Evolutionary conservation across 2,113 vertebrate genomes (phyloP).

Genomic region (Onychostruthus taczanowskii): DNA sequence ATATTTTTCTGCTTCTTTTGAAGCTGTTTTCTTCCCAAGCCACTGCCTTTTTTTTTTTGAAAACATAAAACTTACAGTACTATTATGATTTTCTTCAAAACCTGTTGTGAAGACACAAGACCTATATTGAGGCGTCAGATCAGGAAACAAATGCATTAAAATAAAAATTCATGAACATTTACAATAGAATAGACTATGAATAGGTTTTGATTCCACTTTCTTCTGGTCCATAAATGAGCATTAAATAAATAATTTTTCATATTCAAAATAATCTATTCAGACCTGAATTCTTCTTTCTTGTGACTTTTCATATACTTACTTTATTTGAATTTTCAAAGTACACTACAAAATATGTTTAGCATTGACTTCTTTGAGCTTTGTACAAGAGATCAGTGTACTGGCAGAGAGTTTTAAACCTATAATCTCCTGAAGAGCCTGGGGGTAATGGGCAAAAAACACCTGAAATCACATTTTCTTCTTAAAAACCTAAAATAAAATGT

Average conservation of each 20-base stretch:
- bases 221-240: not conserved
- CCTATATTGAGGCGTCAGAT: not conserved
- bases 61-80: not conserved
- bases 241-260: not conserved
- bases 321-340: not conserved
- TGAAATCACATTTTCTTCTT: not conserved
- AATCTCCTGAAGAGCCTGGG: not conserved
- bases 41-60: not conserved
- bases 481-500: not conserved
- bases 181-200: not conserved
- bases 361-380: not conserved
- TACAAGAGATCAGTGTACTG: not conserved
- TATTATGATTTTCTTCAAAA: not conserved
- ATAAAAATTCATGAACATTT: not conserved
- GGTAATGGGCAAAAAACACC: not conserved
- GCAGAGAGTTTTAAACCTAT: not conserved
- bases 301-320: not conserved
- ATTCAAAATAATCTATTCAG: not conserved
- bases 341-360: not conserved
- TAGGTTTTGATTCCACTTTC: not conserved
- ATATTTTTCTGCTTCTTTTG: not conserved
- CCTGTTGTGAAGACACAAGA: not conserved
- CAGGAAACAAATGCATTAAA: not conserved
- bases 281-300: not conserved
- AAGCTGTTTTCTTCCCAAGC: not conserved